Percentiles rank a stretch among this genome's conserved stretches.
Evolutionary conservation across 2,888 invertebrate genomes (phyloP).

Genomic region (Drosophila dives): DNA sequence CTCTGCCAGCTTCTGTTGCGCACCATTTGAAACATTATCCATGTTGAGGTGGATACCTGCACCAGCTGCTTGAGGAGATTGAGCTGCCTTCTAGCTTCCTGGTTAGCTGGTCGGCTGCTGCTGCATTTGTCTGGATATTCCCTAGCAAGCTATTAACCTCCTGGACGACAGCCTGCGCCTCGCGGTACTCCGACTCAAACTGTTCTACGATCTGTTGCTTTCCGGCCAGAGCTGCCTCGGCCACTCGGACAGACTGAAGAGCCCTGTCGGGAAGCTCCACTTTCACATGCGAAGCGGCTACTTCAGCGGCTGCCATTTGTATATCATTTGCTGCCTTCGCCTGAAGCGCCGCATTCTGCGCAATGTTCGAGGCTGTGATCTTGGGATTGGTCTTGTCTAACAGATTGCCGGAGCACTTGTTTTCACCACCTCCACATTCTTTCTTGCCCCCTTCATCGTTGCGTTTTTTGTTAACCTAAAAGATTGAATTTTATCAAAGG

Average conservation of each 20-base stretch:
- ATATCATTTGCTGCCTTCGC: constrained; percentile 90
- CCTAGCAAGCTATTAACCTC: constrained; percentile 88
- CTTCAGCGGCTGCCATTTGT: constrained; percentile 90
- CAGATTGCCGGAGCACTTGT: background rate
- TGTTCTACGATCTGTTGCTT: constrained; percentile 90
- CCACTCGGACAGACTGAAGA: constrained; percentile 89
- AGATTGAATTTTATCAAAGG: background rate
- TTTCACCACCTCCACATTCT: constrained; percentile 3
- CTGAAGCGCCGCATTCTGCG: constrained; percentile 90
- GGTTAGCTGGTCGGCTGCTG: constrained; percentile 87
- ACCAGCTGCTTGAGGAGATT: constrained; percentile 85
- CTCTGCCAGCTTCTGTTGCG: constrained; percentile 88
- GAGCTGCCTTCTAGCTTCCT: constrained; percentile 87
- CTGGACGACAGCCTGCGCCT: constrained; percentile 88
- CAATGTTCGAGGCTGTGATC: constrained; percentile 88
- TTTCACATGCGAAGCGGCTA: constrained; percentile 90
- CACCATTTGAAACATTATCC: constrained; percentile 87
- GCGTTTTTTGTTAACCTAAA: constrained; percentile 41
- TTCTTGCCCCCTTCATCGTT: constrained; percentile 14
- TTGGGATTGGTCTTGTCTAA: constrained; percentile 55
- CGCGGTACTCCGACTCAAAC: constrained; percentile 88
- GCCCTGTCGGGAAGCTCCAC: constrained; percentile 90
- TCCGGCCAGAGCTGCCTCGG: constrained; percentile 89
- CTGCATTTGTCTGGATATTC: constrained; percentile 88
- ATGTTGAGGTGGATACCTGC: constrained; percentile 87